Base-by-base conservation (phyloP, 1,140 invertebrate genomes). In the Pseudachorutes palmiensis region DNA sequence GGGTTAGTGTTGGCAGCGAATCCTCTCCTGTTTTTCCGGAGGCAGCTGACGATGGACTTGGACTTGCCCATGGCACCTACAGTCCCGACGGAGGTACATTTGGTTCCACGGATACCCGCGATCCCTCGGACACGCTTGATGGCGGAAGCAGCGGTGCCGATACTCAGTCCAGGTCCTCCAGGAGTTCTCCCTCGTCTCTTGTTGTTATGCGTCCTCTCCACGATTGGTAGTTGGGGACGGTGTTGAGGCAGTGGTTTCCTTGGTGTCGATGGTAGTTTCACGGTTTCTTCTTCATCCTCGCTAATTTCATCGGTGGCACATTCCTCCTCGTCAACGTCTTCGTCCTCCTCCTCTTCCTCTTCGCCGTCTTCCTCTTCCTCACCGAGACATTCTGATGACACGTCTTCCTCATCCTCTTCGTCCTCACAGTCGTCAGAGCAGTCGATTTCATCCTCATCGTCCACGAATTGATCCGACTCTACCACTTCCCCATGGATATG, bases 241-340 rank as follows among this genome's bases (percentile, higher is more conserved):
- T 55, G 51, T 22, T 55, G 51, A 14, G 51, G 51, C 12, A 55
- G 24, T 16, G 51, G 12, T 24, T 55, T 55, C 5, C 51, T 55
- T 5, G 51, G 24, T 14, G 14, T 55, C 51, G 12, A 24, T 14
- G n/a, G n/a, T n/a, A n/a, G n/a, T n/a, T n/a, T n/a, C n/a, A n/a
- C n/a, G n/a, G 5, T 24, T 55, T 55, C 14, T 5, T 19, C 51
- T 22, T 55, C 51, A 14, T 55, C 51, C 24, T 55, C 51, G 24
- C 51, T 55, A 22, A 55, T 55, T 24, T 55, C 51, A 55, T 55
- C 51, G 5, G 14, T 55, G 24, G 51, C 51, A 26, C 51, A 55
- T 19, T 55, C 58, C 30, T 32, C 58, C 14, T 31, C 58, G 26
- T 60, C 51, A 14, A 12, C 51, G 26, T 57, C 51, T 57, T 57